Evolutionary conservation across 2,113 vertebrate species (phyloP).

Genomic region (Hemiprocne comata): DNA sequence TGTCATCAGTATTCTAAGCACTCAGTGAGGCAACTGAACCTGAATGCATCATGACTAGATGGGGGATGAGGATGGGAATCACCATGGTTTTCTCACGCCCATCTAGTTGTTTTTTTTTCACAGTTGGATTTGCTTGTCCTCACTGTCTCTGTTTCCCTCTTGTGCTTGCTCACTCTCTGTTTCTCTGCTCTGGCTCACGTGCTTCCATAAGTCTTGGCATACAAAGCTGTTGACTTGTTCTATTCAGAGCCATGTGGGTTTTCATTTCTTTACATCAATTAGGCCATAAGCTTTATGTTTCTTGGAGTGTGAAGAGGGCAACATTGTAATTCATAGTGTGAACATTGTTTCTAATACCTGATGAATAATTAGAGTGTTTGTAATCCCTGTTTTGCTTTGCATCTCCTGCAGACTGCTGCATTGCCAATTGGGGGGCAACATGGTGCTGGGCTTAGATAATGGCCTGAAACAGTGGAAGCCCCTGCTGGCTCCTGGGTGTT

Average conservation of each 20-base stretch:
- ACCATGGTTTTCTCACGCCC: rapidly evolving
- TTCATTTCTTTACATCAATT: neutral
- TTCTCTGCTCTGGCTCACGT: neutral
- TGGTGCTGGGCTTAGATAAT: neutral
- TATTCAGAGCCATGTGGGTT: neutral
- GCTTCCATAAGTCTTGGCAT: neutral
- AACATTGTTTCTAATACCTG: neutral
- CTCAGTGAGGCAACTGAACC: neutral
- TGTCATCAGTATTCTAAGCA: neutral
- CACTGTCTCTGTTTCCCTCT: neutral
- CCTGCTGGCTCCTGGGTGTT: slow-evolving; percentile 11
- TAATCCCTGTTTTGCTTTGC: neutral
- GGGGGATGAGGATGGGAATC: neutral
- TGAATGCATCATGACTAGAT: neutral
- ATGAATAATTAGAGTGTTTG: neutral
- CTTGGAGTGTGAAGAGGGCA: neutral
- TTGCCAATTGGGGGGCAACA: neutral
- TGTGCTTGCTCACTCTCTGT: neutral
- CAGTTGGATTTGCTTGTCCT: neutral
- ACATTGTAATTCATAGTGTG: neutral
- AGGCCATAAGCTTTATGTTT: neutral
- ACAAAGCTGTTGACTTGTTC: neutral
- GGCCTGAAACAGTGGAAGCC: neutral
- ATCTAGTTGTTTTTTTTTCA: rapidly evolving
- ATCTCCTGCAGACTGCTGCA: neutral